Evolutionary conservation across 2,888 invertebrate species (phyloP).

Genomic region (Ormyrus pomaceus): DNA sequence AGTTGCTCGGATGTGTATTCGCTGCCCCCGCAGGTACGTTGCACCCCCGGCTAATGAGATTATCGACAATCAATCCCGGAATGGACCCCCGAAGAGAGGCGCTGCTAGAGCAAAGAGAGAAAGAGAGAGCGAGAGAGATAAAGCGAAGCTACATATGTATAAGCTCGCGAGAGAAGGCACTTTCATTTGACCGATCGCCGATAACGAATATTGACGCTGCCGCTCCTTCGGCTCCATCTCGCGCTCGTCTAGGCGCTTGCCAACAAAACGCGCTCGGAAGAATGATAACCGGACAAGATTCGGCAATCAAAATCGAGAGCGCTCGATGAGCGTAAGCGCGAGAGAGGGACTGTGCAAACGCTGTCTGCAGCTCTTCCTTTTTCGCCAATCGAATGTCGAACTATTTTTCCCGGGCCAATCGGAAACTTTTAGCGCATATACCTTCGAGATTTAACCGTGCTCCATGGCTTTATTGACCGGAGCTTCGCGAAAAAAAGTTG

Average conservation of each 20-base stretch:
- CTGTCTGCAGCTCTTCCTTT: not conserved
- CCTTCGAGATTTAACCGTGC: too few species aligned
- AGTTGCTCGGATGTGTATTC: constrained; percentile 55
- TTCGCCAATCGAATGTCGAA: not conserved
- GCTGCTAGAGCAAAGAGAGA: not conserved
- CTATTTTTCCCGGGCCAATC: too few species aligned
- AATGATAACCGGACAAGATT: constrained; percentile 18
- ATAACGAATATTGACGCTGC: constrained; percentile 48
- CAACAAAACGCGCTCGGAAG: not conserved
- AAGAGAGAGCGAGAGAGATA: constrained; percentile 6
- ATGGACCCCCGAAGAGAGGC: constrained; percentile 12
- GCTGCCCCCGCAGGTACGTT: constrained; percentile 19
- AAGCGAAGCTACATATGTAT: not conserved
- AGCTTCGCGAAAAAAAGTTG: too few species aligned
- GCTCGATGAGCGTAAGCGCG: not conserved
- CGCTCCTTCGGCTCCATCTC: not conserved
- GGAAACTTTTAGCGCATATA: too few species aligned
- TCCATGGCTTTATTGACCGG: too few species aligned
- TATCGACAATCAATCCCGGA: constrained; percentile 66
- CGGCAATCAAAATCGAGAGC: constrained; percentile 5
- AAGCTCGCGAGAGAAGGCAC: constrained; percentile 3
- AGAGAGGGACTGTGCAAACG: not conserved
- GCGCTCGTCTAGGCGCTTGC: not conserved
- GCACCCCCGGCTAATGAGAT: constrained; percentile 60
- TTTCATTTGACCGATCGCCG: constrained; percentile 12